Evolutionary conservation across 2,888 invertebrate genomes (phyloP), one percentile per base, ranked within the genome.

Genomic region (Mallateleia sp.): DNA sequence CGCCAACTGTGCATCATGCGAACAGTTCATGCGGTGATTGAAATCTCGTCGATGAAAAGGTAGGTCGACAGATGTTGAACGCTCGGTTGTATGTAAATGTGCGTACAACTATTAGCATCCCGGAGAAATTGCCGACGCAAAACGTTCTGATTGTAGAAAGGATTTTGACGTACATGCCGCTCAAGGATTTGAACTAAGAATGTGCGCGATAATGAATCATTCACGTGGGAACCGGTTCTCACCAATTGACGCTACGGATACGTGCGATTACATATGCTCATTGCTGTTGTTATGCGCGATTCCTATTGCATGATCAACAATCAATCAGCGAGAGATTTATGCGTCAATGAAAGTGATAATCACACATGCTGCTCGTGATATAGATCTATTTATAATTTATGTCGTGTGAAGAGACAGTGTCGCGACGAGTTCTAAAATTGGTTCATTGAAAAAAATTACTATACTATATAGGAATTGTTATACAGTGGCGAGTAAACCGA

Each of bases 151-250:
- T 38, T 42, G 78, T 74, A 79, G 79, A 84, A 80, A 72, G 78
- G 74, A 78, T 87, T 18, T 69, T 18, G 42, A 47, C 18, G 42
- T 54, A 69, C 45, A n/a, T 58, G 34, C 20, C 9, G 67, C 14
- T 80, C 78, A 83, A 88, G 88, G 85, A 88, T 88, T 74, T 71
- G 74, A 79, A 78, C 67, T 56, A 88, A 75, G 79, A 85, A 82
- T 88, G 66, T 45, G 25, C 64, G 62, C 71, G 79, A 71, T 72
- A 85, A 85, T 85, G 88, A 88, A 72, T 87, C 80, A 87, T 77
- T 47, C 22, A 78, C 77, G 50, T 77, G 79, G 69, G 78, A 88
- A 86, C 87, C 85, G 88, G 83, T 87, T 87, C 74, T 38, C 72
- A 71, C 62, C 42, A 79, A 66, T 85, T 85, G 60, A 77, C 47